Percentiles rank a stretch among this genome's conserved stretches.
phyloP scores from a whole-genome alignment of 2,888 invertebrate species.

The Crepidodera aurea region DNA sequence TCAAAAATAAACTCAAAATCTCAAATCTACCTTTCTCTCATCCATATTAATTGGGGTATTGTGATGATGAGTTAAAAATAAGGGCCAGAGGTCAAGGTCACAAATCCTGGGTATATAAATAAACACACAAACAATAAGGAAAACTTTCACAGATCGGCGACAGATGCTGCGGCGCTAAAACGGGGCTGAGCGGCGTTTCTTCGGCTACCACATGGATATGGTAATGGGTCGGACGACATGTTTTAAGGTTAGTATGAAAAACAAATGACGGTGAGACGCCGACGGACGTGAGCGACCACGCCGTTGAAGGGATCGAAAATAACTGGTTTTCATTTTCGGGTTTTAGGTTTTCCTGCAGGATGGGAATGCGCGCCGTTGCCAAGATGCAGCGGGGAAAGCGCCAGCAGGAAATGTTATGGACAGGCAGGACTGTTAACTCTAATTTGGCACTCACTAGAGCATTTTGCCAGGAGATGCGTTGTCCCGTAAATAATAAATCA shows the following conservation, averaged over 20 bases:
- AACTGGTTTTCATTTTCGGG: slow-evolving; percentile 54
- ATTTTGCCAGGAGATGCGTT: no score
- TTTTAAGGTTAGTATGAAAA: slow-evolving; percentile 2
- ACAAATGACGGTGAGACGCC: slow-evolving; percentile 17
- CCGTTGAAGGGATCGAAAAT: slow-evolving; percentile 55
- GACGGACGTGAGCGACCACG: slow-evolving; percentile 46
- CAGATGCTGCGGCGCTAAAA: neutral
- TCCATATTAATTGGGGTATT: slow-evolving; percentile 40
- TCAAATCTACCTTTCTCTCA: slow-evolving; percentile 50
- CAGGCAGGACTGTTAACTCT: no score
- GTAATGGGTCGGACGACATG: neutral
- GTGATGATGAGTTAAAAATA: slow-evolving; percentile 49
- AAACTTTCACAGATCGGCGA: slow-evolving; percentile 8
- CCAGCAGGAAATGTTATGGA: neutral
- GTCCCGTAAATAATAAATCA: no score
- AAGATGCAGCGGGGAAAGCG: neutral
- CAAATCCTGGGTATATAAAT: slow-evolving; percentile 39
- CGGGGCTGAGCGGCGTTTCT: neutral
- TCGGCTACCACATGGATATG: neutral
- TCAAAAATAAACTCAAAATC: slow-evolving; percentile 47
- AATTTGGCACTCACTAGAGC: no score
- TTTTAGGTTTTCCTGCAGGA: slow-evolving; percentile 45
- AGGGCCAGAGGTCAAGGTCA: slow-evolving; percentile 52
- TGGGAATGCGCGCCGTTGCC: slow-evolving; percentile 33
- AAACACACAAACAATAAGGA: slow-evolving; percentile 48